Conservation (phyloP, 1,140 invertebrate genomes). For the Potamilus streckersoni region DNA sequence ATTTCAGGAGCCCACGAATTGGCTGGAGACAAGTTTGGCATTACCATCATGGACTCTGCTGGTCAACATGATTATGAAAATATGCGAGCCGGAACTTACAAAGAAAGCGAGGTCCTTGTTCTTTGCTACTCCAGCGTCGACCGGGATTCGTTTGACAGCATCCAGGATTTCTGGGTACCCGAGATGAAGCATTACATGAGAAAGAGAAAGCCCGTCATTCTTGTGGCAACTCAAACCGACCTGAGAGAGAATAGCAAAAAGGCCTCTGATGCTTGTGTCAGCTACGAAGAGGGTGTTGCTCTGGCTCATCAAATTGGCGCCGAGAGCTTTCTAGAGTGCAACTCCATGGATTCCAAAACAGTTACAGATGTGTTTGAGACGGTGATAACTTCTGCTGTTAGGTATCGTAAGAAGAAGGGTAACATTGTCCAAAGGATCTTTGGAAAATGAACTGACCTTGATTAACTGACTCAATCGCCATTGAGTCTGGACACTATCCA, state of each 20-base stretch:
- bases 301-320: constrained; percentile 27
- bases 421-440: constrained; percentile 25
- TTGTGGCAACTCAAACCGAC: constrained; percentile 30
- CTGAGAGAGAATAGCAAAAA: constrained; percentile 9
- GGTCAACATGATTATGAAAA: constrained; percentile 33
- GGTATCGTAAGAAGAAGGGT: constrained; percentile 20
- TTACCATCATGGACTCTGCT: constrained; percentile 30
- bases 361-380: constrained; percentile 28
- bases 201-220: constrained; percentile 15
- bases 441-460: constrained; percentile 12
- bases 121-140: constrained; percentile 99
- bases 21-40: constrained; percentile 19
- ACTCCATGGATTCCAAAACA: constrained; percentile 5
- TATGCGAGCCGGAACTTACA: constrained; percentile 27
- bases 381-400: constrained; percentile 19
- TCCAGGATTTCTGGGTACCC: constrained; percentile 84
- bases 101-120: constrained; percentile 87
- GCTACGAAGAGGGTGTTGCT: constrained; percentile 8
- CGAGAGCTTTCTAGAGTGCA: constrained; percentile 24
- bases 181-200: constrained; percentile 67
- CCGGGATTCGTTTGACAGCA: constrained; percentile 97
- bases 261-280: constrained; percentile 2
- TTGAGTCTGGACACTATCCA: too few relatives aligned
- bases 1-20: constrained; percentile 28
- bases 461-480: too few relatives aligned